A percentile compares a stretch with the other conserved stretches of the same genome.
Conservation (phyloP, 2,888 invertebrate species). For the Cordylochernes scorpioides region DNA sequence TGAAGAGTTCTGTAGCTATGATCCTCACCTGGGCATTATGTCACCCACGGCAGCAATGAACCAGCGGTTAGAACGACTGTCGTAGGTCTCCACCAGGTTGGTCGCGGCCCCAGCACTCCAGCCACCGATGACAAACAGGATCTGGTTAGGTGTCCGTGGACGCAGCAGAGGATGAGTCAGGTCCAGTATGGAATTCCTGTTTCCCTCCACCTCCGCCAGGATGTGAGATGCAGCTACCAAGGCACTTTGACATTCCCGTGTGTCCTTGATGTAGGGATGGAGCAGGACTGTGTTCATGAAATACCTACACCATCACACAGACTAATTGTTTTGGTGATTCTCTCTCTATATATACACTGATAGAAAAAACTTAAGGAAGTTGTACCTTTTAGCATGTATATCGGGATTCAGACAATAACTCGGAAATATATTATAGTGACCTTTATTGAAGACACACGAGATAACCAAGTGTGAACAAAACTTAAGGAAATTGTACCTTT, state of each 20-base stretch:
- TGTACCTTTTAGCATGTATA: too few species aligned
- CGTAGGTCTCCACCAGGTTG: constrained; percentile 29
- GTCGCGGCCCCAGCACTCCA: constrained; percentile 51
- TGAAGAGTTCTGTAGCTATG: background rate
- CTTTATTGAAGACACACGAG: too few species aligned
- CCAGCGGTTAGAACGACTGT: constrained; percentile 37
- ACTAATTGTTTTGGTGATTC: too few species aligned
- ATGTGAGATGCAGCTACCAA: constrained; percentile 30
- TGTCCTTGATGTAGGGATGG: constrained; percentile 2
- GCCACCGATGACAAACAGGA: constrained; percentile 28
- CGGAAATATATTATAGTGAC: too few species aligned
- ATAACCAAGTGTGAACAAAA: too few species aligned
- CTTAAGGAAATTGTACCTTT: too few species aligned
- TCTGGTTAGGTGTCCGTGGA: constrained; percentile 35
- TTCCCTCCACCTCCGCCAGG: constrained; percentile 28
- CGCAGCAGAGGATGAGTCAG: constrained; percentile 21
- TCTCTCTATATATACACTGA: too few species aligned
- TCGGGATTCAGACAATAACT: too few species aligned
- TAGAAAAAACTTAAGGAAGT: too few species aligned
- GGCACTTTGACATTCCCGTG: constrained; percentile 30
- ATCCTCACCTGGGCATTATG: constrained; percentile 5
- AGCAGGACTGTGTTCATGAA: too few species aligned
- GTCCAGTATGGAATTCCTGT: constrained; percentile 16
- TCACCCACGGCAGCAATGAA: constrained; percentile 28
- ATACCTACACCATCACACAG: constrained; percentile 1